Evolutionary conservation across 1,140 invertebrate genomes (phyloP).

Genomic region (Belonocnema kinseyi): DNA sequence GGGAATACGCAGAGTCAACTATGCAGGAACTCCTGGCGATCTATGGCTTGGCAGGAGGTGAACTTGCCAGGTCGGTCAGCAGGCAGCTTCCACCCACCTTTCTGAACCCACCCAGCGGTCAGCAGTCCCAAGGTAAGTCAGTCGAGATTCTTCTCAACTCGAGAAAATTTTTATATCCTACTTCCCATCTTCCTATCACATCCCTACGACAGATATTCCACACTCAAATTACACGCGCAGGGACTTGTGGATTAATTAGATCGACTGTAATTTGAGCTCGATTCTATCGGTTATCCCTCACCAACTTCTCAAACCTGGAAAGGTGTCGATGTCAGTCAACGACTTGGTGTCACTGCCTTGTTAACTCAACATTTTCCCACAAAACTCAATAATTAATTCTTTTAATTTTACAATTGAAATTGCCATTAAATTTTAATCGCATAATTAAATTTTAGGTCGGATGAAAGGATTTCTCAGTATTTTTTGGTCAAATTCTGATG

Average conservation of each 20-base stretch:
- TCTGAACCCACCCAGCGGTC: constrained; percentile 66
- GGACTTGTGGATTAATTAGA: background rate
- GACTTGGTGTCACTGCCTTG: background rate
- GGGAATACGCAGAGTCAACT: constrained; percentile 80
- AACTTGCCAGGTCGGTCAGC: constrained; percentile 73
- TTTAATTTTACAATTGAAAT: no score
- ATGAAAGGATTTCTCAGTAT: background rate
- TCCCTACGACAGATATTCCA: constrained; percentile 7
- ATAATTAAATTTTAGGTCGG: background rate
- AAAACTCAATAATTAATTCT: no score
- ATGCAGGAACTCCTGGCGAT: constrained; percentile 81
- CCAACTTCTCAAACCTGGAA: background rate
- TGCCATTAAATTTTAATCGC: no score
- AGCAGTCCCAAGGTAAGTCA: constrained; percentile 62
- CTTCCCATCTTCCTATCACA: background rate
- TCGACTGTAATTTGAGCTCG: background rate
- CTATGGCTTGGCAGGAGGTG: constrained; percentile 76
- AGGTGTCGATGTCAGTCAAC: background rate
- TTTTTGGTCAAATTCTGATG: background rate
- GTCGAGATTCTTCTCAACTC: constrained; percentile 43
- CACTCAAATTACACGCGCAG: background rate
- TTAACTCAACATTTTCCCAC: background rate
- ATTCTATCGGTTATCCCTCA: background rate
- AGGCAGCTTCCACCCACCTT: constrained; percentile 72
- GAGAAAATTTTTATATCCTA: background rate